Evolutionary conservation across 2,888 invertebrate species (phyloP).

Genomic region (Dendrolimus houi): DNA sequence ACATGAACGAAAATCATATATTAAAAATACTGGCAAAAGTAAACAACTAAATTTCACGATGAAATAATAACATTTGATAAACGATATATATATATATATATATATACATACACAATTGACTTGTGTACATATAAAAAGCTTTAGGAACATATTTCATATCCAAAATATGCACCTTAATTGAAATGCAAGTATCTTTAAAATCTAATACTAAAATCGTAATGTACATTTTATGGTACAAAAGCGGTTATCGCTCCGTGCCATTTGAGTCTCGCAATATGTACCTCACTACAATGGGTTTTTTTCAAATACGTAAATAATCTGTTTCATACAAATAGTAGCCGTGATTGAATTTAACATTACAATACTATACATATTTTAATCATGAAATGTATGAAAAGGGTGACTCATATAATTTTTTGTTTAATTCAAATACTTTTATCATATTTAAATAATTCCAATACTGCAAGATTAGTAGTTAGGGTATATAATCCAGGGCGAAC

Average conservation of each 20-base stretch:
- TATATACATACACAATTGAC: constrained; percentile 8
- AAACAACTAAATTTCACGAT: constrained; percentile 36
- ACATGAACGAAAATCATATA: constrained; percentile 15
- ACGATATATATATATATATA: neutral
- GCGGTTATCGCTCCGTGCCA: neutral
- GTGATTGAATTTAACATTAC: too few relatives aligned
- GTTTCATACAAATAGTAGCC: too few relatives aligned
- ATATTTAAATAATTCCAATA: too few relatives aligned
- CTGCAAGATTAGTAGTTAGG: too few relatives aligned
- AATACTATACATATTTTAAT: too few relatives aligned
- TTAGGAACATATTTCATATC: constrained; percentile 41
- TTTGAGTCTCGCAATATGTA: neutral
- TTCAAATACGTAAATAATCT: neutral
- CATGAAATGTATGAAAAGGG: too few relatives aligned
- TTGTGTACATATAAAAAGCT: constrained; percentile 45
- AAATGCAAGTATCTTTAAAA: constrained; percentile 62
- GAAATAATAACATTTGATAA: constrained; percentile 22
- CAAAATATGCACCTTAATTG: constrained; percentile 54
- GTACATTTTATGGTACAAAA: constrained; percentile 35
- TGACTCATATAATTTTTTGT: too few relatives aligned
- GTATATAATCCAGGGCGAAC: too few relatives aligned
- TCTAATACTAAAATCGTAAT: constrained; percentile 51
- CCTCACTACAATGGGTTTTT: constrained; percentile 5
- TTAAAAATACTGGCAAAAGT: constrained; percentile 67
- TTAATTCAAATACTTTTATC: too few relatives aligned